Base-by-base conservation (phyloP, 2,113 vertebrate genomes). In the Thymallus thymallus region DNA sequence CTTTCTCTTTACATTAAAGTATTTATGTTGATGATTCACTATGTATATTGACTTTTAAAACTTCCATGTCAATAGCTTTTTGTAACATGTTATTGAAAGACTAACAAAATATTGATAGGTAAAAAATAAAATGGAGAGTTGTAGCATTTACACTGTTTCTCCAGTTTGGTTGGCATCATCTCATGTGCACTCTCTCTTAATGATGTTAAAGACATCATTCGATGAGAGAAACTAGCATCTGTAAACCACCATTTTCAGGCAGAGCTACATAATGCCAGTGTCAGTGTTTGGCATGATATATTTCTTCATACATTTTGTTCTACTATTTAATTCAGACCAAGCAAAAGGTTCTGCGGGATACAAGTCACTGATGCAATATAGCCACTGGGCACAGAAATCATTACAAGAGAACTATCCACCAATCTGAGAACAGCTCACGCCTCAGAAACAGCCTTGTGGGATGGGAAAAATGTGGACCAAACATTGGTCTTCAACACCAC, bases 41-140 rank as follows among this genome's bases (percentile, higher is more conserved):
- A 86, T 85, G 84, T 86, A 88, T 89, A 91, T 88, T 84, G 88
- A 86, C 80, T 80, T 75, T 84, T 80, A 30, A 77, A 78, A 87
- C 81, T 69, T 87, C 79, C 70, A 46, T 81, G 69, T 81, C 80
- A 75, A 71, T 76, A 78, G 60, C 35, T 61, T 67, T 81, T 80
- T 74, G 74, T 82, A 82, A 76, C 66, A 75, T 85, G 78, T 85
- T 85, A 83, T 86, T 76, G 82, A 89, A 88, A 84, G 84, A 91
- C 86, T 79, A 89, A 90, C 66, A 72, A 89, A 77, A 82, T 91
- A 87, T 88, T 82, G 87, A 90, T 82, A 79, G 62, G 68, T 77
- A 74, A 69, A 72, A 78, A 69, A 10, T 82, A 79, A 71, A 51
- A 76, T 45, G 82, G 61, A 83, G 63, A 68, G 82, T 56, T 78